Evolutionary conservation across 2,888 invertebrate genomes (phyloP).

Genomic region (Nemurella pictetii): DNA sequence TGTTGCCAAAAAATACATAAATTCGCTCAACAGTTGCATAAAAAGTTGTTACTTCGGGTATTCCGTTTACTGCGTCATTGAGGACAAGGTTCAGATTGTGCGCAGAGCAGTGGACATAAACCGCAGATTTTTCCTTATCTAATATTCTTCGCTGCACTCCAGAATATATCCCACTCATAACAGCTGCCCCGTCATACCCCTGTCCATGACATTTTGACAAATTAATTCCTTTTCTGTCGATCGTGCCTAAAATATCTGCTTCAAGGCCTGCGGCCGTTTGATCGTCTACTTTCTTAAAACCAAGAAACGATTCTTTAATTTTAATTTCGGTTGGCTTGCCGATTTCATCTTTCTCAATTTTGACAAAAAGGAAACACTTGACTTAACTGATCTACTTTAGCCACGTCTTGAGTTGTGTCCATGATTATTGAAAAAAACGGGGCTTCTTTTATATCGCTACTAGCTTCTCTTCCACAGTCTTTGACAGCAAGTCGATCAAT

Average conservation of each 20-base stretch:
- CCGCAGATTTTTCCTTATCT: slow-evolving; percentile 43
- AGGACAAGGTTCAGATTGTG: slow-evolving; percentile 37
- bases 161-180: slow-evolving; percentile 46
- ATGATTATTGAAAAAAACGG: slow-evolving; percentile 24
- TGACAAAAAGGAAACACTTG: neutral
- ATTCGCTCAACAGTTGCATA: slow-evolving; percentile 29
- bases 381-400: slow-evolving; percentile 26
- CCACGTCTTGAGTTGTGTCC: slow-evolving; percentile 32
- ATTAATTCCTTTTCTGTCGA: neutral
- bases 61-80: slow-evolving; percentile 26
- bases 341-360: neutral
- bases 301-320: slow-evolving; percentile 3
- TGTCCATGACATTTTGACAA: slow-evolving; percentile 35
- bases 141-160: slow-evolving; percentile 45
- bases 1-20: slow-evolving; percentile 35
- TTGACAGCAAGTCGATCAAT: too few relatives aligned
- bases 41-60: slow-evolving; percentile 21
- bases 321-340: neutral
- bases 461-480: too few relatives aligned
- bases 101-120: slow-evolving; percentile 34
- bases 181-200: slow-evolving; percentile 47
- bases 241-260: neutral
- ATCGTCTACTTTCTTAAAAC: slow-evolving; percentile 10
- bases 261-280: slow-evolving; percentile 1
- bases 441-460: neutral